Conservation (phyloP, 2,113 vertebrate genomes). For the Bubo bubo region DNA sequence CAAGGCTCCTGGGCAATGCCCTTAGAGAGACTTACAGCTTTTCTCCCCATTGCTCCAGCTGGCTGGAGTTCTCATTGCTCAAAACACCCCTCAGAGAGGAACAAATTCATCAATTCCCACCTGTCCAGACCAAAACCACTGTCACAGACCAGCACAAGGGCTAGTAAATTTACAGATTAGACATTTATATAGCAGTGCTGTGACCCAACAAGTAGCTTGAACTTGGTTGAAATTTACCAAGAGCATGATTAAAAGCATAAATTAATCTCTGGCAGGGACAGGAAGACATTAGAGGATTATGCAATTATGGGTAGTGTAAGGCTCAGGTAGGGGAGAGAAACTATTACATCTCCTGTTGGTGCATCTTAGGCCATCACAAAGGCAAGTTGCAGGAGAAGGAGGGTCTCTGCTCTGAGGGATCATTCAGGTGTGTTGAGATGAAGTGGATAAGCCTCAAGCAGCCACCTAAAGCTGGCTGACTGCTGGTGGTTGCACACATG, state of each 20-base stretch:
- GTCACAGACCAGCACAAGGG: neutral
- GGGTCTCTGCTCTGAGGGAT: neutral
- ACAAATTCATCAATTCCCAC: constrained; percentile 6
- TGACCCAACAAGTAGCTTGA: neutral
- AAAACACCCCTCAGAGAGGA: neutral
- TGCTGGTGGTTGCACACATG: neutral
- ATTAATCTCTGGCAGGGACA: neutral
- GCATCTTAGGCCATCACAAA: neutral
- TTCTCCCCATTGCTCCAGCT: neutral
- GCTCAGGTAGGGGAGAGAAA: neutral
- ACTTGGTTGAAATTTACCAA: neutral
- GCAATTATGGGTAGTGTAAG: neutral
- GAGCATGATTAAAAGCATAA: neutral
- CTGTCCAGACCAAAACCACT: neutral
- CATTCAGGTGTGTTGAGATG: neutral
- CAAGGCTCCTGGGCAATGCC: neutral
- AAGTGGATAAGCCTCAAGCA: neutral
- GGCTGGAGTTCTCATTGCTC: neutral
- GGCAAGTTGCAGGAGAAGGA: neutral
- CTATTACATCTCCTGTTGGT: neutral
- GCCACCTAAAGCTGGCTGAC: neutral
- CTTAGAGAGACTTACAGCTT: constrained; percentile 1
- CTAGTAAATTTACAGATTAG: neutral
- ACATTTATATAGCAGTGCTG: neutral
- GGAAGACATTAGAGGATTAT: neutral